Evolutionary conservation across 2,113 vertebrate genomes (phyloP), one percentile per base, ranked within the genome.

Genomic region (Hippocampus zosterae): DNA sequence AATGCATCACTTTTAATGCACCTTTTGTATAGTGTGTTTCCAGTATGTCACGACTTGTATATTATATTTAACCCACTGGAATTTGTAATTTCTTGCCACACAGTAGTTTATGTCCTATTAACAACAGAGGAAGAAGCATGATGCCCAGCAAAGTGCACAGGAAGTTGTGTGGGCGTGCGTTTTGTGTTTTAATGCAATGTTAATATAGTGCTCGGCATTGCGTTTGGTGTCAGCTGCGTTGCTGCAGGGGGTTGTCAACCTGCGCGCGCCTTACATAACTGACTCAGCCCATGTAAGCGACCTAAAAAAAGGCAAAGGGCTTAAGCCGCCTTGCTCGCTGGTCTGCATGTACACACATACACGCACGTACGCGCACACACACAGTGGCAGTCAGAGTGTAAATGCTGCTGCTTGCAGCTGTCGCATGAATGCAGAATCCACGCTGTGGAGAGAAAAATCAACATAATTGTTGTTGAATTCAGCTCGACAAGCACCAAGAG

Each of bases 261-360:
- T 82, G 78, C 78, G 76, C 19, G 61, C 52, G 41, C 42, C 27
- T 92, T 90, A 87, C 68, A 41, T 90, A 90, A 91, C 78, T 55
- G 69, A 76, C 81, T 88, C 80, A 85, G 83, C 71, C 68, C 50
- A 65, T 81, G 81, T 82, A 81, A 84, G 74, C 68, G 75, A 80
- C 74, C 78, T 75, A 84, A 82, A 88, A 88, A 89, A 86, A 85
- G 80, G 83, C 83, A 84, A 87, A 85, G 66, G 76, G 83, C 80
- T 88, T 87, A 88, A 86, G 68, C 84, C 77, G 83, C 64, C 16
- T 69, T 1, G 23, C 81, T 79, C 76, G 57, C 75, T 65, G 72
- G 74, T 72, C 72, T 37, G 56, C 70, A 53, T 56, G 18, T 15
- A 21, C 59, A 53, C 50, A 21, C 42, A 62, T 25, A 27, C 71